Percentiles rank a stretch among this genome's conserved stretches.
Conservation (phyloP, 1,140 invertebrate genomes). For the Drosophila sucinea region DNA sequence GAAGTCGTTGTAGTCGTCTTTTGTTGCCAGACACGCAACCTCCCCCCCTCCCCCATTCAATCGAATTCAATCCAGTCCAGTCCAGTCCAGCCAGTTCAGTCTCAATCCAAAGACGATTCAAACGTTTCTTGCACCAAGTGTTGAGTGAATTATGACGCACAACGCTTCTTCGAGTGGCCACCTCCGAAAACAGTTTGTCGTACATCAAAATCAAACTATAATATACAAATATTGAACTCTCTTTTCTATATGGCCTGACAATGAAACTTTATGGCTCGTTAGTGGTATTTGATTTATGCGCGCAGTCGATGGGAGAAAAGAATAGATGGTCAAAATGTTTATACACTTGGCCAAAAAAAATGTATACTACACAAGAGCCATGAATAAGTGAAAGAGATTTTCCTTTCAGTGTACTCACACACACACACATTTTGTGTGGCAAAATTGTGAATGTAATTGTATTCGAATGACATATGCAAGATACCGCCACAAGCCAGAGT, state of each 20-base stretch:
- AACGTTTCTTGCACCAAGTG: slow-evolving; percentile 52
- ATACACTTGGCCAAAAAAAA: slow-evolving; percentile 2
- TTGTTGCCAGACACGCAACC: slow-evolving; percentile 55
- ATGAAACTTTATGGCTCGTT: slow-evolving; percentile 75
- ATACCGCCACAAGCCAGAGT: slow-evolving; percentile 20
- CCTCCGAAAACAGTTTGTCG: slow-evolving; percentile 72
- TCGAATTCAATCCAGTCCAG: not conserved
- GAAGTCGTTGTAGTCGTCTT: slow-evolving; percentile 37
- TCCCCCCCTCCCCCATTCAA: not conserved
- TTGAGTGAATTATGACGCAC: slow-evolving; percentile 76
- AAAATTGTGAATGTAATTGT: slow-evolving; percentile 69
- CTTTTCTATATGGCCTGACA: slow-evolving; percentile 44
- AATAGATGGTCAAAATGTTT: slow-evolving; percentile 12
- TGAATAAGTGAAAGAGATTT: no score
- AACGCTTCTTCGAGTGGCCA: slow-evolving; percentile 48
- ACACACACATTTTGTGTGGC: slow-evolving; percentile 37
- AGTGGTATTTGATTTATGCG: slow-evolving; percentile 70
- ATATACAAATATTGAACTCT: slow-evolving; percentile 65
- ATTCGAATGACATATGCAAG: slow-evolving; percentile 76
- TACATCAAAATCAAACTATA: slow-evolving; percentile 75
- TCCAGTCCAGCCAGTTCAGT: slow-evolving; percentile 3
- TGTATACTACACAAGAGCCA: no score
- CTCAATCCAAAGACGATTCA: slow-evolving; percentile 24
- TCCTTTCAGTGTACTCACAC: slow-evolving; percentile 36
- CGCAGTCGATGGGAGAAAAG: slow-evolving; percentile 24